Evolutionary conservation across 2,888 invertebrate species (phyloP).

Genomic region (Julus scanicus): DNA sequence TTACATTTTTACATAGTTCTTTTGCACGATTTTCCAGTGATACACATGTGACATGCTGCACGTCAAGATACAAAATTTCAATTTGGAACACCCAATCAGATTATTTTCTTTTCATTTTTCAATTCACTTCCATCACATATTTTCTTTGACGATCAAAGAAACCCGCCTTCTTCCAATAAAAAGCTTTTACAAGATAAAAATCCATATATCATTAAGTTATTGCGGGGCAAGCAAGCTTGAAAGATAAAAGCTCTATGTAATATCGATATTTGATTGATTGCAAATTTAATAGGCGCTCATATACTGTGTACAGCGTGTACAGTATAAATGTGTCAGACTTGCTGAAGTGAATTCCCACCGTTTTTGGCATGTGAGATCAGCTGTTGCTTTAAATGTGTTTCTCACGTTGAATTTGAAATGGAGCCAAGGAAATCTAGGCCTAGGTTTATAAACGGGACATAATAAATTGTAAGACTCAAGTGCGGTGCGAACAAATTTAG

Average conservation of each 20-base stretch:
- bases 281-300: neutral
- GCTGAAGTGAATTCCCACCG: neutral
- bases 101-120: too few relatives aligned
- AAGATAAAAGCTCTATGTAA: neutral
- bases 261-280: neutral
- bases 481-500: neutral
- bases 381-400: neutral
- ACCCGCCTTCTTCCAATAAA: too few relatives aligned
- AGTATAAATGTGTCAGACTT: neutral
- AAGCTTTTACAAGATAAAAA: neutral
- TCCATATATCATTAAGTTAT: neutral
- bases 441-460: slow-evolving; percentile 33
- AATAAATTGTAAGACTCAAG: neutral
- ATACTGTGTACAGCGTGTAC: neutral
- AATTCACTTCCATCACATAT: too few relatives aligned
- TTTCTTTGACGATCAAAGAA: too few relatives aligned
- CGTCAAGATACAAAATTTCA: too few relatives aligned
- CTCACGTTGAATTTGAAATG: neutral
- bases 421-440: neutral
- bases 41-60: too few relatives aligned
- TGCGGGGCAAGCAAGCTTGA: neutral
- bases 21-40: too few relatives aligned
- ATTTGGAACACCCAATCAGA: too few relatives aligned
- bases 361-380: neutral
- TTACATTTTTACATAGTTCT: too few relatives aligned